phyloP scores from a whole-genome alignment of 2,113 vertebrate species.

The Oenanthe oenanthe region DNA sequence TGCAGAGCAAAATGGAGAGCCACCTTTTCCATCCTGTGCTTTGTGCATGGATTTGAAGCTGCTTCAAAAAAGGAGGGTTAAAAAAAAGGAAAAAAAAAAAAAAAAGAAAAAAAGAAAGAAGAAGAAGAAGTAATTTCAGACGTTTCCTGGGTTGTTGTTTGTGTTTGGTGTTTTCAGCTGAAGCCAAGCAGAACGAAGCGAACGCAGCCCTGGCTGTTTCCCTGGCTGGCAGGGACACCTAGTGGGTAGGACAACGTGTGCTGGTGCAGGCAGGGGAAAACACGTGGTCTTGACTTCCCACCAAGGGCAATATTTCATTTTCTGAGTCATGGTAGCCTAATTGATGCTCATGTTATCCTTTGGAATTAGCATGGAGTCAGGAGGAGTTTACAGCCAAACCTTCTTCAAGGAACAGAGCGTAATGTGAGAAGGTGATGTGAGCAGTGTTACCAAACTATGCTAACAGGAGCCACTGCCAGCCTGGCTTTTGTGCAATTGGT shows the following conservation, averaged over 20 bases:
- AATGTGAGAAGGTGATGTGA: not conserved
- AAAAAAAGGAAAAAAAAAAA: not conserved
- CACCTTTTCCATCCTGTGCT: not conserved
- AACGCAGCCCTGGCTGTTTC: not conserved
- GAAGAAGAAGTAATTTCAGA: not conserved
- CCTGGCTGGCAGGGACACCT: conserved; percentile 64
- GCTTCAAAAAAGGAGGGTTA: not conserved
- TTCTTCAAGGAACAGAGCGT: not conserved
- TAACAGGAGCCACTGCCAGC: not conserved
- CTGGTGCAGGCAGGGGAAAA: not conserved
- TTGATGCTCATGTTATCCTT: not conserved
- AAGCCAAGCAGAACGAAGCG: not conserved
- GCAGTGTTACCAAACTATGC: not conserved
- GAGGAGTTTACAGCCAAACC: not conserved
- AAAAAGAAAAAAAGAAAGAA: accelerated
- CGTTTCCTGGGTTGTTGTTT: not conserved
- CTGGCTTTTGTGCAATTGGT: not conserved
- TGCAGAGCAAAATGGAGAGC: accelerated
- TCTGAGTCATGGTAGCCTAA: not conserved
- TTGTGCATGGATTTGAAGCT: not conserved
- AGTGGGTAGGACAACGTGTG: conserved; percentile 37
- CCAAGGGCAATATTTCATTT: not conserved
- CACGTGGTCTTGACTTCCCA: not conserved
- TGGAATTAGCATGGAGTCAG: not conserved
- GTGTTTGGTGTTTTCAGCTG: not conserved